These are phyloP conservation scores for Varanus komodoensis DNA, from an alignment of 2,113 vertebrate genomes.

Conservation along the genomic window DNA sequence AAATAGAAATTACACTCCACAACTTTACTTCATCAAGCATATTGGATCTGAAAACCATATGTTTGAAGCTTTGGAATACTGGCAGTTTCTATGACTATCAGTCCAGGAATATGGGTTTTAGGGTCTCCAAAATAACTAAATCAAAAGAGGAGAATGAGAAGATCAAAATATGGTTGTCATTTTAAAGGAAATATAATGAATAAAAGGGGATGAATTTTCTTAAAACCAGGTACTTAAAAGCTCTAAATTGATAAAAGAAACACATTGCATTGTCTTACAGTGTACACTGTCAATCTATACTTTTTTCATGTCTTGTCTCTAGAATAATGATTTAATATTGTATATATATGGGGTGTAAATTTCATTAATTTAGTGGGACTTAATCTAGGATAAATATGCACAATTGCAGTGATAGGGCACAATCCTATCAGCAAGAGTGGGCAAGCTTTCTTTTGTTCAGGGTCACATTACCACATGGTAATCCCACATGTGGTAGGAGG, in stretches of 20 bases:
- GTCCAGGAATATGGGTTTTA: neutral
- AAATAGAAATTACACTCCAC: constrained; percentile 11
- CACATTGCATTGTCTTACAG: neutral
- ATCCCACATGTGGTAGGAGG: no score
- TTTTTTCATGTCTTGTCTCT: neutral
- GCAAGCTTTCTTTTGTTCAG: no score
- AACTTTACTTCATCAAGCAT: constrained; percentile 34
- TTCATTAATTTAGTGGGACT: neutral
- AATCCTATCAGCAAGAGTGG: neutral
- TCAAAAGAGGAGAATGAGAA: neutral
- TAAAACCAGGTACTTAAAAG: constrained; percentile 33
- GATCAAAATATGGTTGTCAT: neutral
- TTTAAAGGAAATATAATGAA: constrained; percentile 30
- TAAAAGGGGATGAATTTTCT: neutral
- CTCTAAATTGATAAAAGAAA: constrained; percentile 18
- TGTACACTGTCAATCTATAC: neutral
- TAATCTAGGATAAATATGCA: neutral
- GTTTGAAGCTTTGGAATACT: neutral
- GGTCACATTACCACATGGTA: no score
- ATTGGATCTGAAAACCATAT: constrained; percentile 32
- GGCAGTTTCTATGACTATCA: constrained; percentile 32
- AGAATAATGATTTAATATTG: neutral
- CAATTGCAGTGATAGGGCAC: neutral
- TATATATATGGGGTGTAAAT: no score
- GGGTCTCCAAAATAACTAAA: constrained; percentile 18